Evolutionary conservation across 1,140 invertebrate genomes (phyloP).

Genomic region (Notospermus geniculatus): DNA sequence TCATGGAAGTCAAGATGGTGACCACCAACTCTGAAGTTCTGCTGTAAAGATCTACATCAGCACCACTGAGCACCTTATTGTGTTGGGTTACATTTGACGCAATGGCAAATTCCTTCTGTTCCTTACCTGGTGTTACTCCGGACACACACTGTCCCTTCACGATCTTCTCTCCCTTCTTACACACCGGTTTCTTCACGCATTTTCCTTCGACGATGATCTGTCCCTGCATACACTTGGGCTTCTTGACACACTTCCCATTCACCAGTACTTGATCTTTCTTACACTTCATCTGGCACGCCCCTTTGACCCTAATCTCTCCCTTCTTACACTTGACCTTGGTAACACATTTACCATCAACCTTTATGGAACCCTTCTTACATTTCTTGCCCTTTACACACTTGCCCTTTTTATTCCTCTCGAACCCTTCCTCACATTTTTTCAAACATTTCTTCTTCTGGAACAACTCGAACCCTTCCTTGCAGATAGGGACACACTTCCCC

Average conservation of each 20-base stretch:
- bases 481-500: no score
- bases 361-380: slow-evolving; percentile 9
- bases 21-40: no score
- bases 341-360: no score
- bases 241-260: slow-evolving; percentile 4
- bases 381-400: neutral
- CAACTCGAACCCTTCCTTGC: no score
- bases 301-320: neutral
- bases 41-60: no score
- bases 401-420: neutral
- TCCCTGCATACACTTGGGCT: neutral
- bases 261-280: no score
- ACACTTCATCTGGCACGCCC: no score
- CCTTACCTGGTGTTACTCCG: neutral
- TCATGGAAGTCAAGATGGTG: no score
- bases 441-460: no score
- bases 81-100: no score
- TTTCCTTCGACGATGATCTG: neutral
- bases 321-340: neutral
- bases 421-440: neutral
- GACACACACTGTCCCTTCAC: neutral
- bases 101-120: no score
- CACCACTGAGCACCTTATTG: no score
- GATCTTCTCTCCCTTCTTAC: slow-evolving; percentile 1
- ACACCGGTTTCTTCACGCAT: slow-evolving; percentile 8